Evolutionary conservation across 1,140 invertebrate genomes (phyloP), one percentile per base, ranked within the genome.

Genomic region (Drosophila sucinea): DNA sequence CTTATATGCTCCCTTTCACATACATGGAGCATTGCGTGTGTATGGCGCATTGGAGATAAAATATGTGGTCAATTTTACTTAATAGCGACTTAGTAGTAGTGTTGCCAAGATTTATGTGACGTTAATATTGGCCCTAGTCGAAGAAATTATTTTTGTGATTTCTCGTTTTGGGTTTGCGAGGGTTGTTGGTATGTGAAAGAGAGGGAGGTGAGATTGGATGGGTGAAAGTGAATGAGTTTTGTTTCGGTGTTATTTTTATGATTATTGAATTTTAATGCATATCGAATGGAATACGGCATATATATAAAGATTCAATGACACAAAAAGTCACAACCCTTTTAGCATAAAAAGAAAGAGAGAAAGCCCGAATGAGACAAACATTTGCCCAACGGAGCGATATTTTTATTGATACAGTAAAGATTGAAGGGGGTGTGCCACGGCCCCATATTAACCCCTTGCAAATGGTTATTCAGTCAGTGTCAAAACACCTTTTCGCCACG

Each of bases 1-100:
- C 27, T 23, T n/a, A 51, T 51, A 27, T 51, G 23, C 25, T 35
- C 41, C 60, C 69, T 29, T 8, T n/a, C 32, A 7, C n/a, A 32
- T 27, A 58, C 58, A 60, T n/a, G 57, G 60, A 58, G 60, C 60
- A 58, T 79, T 84, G 84, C 70, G 69, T 87, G 84, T 65, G 44
- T 55, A 23, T 41, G 63, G 23, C 69, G 84, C 77, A 83, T 78
- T 69, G 80, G 55, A 89, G 84, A 87, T 87, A 87, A 87, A 87
- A 89, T 87, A 87, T 87, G 84, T 89, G 84, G 84, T 89, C 84
- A 87, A 87, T 87, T 87, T 87, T 82, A 89, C 84, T 87, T 87
- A 87, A 87, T 89, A 87, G 84, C 80, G 84, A 87, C 84, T 87
- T 87, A 87, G 84, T 87, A 89, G 85, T 81, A 89, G 80, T 89